Percentiles rank a stretch among this genome's conserved stretches.
phyloP scores from a whole-genome alignment of 53 echinoderm and acorn worm genomes.

The Actinopyga echinites region DNA sequence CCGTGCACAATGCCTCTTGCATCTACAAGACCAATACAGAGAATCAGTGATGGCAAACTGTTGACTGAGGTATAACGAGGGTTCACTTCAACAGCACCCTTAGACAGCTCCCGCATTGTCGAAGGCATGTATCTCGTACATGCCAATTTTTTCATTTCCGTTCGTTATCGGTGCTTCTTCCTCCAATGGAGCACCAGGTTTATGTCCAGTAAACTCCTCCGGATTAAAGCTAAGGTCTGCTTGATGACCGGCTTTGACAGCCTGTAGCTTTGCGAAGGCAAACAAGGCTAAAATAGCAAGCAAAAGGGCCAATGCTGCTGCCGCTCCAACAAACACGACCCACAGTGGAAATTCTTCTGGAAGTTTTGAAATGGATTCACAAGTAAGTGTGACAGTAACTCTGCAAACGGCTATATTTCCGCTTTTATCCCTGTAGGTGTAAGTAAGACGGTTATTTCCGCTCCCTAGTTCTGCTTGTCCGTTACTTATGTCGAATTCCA shows the following conservation, averaged over 20 bases:
- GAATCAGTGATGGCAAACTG: too few species aligned
- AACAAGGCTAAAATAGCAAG: conserved; percentile 12
- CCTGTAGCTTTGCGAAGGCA: conserved; percentile 12
- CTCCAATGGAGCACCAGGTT: conserved; percentile 22
- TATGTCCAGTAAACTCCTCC: conserved; percentile 15
- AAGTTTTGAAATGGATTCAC: neutral
- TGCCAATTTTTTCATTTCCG: conserved; percentile 9
- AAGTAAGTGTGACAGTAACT: neutral
- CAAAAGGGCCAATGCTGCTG: conserved; percentile 2
- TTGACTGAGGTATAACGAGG: too few species aligned
- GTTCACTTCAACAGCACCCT: too few species aligned
- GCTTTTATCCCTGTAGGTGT: neutral
- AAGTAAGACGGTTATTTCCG: neutral
- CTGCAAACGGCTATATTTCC: neutral
- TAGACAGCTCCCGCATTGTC: too few species aligned
- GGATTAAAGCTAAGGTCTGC: conserved; percentile 30
- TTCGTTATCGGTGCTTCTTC: neutral
- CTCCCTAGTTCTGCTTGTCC: neutral
- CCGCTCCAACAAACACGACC: neutral
- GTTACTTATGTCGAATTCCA: neutral
- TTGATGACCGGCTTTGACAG: conserved; percentile 6
- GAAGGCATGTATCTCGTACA: conserved; percentile 19
- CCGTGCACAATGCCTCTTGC: too few species aligned
- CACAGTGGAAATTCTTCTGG: neutral
- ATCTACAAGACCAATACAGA: too few species aligned